Base-by-base conservation (phyloP, 2,113 vertebrate species). In the Pollachius pollachius region DNA sequence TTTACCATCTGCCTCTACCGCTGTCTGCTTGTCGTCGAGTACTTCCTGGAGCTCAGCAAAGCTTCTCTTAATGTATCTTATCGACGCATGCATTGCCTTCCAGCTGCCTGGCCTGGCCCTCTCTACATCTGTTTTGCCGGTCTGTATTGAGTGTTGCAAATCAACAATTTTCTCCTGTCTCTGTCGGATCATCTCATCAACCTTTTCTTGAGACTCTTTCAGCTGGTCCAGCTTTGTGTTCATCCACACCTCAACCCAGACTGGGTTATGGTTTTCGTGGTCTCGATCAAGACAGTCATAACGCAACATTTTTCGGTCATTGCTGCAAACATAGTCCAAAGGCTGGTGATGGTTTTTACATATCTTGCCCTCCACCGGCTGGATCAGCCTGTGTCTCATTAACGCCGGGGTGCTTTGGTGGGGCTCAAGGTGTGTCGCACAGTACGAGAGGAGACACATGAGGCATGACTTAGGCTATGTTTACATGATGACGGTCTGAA, bases 381-480 rank as follows among this genome's bases (percentile, higher is more conserved):
- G 3, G 62, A 87, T 89, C 18, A 89, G 72, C 65, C 71, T 83
- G 78, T 87, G 88, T 34, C 77, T 87, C 71, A 68, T 82, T 23
- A 88, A 61, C 18, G 21, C 48, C 3, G 34, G 0, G n/a, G 25
- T 0, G 8, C 1, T 82, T 59, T 18, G 67, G 70, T 90, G 88
- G 57, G 67, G 84, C 73, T 79, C 41, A 13, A 87, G 70, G 67
- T 86, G 85, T 58, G 11, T 67, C 17, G 72, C n/a, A 62, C 87
- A 87, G 59, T 34, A 87, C 21, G 85, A 86, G n/a, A 1, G 52
- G 13, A 82, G 67, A 58, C 85, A 87, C 63, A 78, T 74, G 15
- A 86, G 79, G 63, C 87, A 90, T 30, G 85, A 86, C 69, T 83
- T n/a, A n/a, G n/a, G n/a, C n/a, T n/a, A n/a, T n/a, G n/a, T n/a